Percentiles rank a stretch among this genome's conserved stretches.
Conservation (phyloP, 64 coral and sea anemone species). For the Astreopora myriophthalma region DNA sequence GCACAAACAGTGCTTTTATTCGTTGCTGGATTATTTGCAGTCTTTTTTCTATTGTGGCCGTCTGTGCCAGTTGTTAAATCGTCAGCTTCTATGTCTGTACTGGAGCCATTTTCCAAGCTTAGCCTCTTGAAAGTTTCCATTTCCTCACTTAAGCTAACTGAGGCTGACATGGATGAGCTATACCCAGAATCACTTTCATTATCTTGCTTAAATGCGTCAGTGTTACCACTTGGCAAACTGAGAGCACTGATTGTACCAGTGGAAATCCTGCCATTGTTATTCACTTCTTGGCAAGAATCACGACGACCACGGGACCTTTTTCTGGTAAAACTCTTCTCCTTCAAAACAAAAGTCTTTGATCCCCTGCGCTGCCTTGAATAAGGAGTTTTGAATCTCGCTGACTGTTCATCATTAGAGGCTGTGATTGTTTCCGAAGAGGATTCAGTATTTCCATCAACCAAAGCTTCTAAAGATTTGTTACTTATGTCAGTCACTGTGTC, state of each 20-base stretch:
- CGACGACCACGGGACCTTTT: neutral
- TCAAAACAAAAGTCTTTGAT: conserved; percentile 59
- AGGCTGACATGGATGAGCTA: conserved; percentile 76
- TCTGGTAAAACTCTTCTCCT: conserved; percentile 79
- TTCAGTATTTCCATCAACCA: neutral
- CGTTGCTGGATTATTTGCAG: conserved; percentile 5
- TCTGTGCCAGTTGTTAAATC: neutral
- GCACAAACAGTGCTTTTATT: neutral
- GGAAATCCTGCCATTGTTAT: conserved; percentile 1
- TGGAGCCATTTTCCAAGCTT: conserved; percentile 17
- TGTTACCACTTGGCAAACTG: neutral
- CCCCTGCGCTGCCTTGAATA: conserved; percentile 60
- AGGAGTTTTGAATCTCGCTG: conserved; percentile 51
- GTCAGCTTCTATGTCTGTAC: conserved; percentile 46
- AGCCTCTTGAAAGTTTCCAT: conserved; percentile 33
- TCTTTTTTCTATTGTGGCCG: neutral
- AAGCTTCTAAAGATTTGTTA: conserved; percentile 3
- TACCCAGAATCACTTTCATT: conserved; percentile 87
- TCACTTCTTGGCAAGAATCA: conserved; percentile 19
- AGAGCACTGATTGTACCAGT: neutral
- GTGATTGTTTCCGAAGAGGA: neutral
- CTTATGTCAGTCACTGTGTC: conserved; percentile 14
- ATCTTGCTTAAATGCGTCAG: neutral
- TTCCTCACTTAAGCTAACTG: conserved; percentile 72
- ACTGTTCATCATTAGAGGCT: neutral